A percentile compares a stretch with the other conserved stretches of the same genome.
These are phyloP conservation scores for Manis crassicaudata DNA, from an alignment of 2,797 vertebrate species.

Conservation along the genomic window DNA sequence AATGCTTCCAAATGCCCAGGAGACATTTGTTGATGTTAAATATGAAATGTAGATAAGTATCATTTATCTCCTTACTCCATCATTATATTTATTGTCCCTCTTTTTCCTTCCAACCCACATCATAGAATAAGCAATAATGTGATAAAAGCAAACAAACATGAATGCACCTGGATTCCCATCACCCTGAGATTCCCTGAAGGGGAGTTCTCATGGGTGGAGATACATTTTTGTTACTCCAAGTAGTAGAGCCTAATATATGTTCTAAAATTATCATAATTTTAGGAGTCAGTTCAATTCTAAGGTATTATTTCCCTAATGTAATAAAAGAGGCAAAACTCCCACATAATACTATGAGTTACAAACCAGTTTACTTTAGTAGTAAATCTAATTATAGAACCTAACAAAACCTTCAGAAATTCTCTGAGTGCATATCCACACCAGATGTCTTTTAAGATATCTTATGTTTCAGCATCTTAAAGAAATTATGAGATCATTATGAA, in stretches of 20 bases:
- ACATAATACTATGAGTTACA: neutral
- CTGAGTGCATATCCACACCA: neutral
- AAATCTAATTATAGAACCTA: neutral
- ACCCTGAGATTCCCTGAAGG: neutral
- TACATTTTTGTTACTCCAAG: neutral
- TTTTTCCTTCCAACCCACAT: neutral
- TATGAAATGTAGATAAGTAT: neutral
- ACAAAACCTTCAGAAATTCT: neutral
- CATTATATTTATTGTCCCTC: neutral
- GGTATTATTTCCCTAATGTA: neutral
- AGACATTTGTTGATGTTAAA: neutral
- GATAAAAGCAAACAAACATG: neutral
- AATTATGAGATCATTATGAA: neutral
- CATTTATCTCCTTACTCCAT: neutral
- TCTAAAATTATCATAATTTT: neutral
- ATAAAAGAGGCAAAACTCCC: neutral
- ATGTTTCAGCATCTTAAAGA: neutral
- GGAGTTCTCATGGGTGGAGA: neutral
- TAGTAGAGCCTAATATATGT: neutral
- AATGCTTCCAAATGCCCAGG: neutral
- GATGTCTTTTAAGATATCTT: neutral
- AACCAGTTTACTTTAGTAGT: neutral
- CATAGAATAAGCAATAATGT: neutral
- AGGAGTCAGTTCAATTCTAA: neutral
- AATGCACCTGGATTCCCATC: neutral